A percentile compares a stretch with the other conserved stretches of the same genome.
These are phyloP conservation scores for Morpho deidamia DNA, from an alignment of 2,888 invertebrate genomes.

Conservation along the genomic window DNA sequence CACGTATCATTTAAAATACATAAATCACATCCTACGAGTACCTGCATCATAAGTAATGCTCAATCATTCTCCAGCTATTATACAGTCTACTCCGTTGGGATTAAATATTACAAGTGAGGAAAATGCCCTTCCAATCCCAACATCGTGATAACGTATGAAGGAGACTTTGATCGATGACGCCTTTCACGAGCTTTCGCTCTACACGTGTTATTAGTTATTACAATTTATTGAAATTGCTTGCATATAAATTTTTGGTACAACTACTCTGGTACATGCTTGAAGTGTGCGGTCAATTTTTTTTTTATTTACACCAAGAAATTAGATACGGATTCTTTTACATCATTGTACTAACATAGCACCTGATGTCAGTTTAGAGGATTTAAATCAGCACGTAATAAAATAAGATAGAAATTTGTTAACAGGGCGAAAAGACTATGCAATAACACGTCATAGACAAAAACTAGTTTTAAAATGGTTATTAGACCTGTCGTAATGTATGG, in stretches of 20 bases:
- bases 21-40: constrained; percentile 30
- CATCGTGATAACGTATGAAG: constrained; percentile 29
- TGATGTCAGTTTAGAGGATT: not conserved
- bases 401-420: too few relatives aligned
- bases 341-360: not conserved
- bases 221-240: constrained; percentile 1
- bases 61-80: constrained; percentile 47
- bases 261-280: too few relatives aligned
- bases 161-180: constrained; percentile 49
- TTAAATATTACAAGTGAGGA: constrained; percentile 44
- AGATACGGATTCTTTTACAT: too few relatives aligned
- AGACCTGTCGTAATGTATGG: too few relatives aligned
- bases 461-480: too few relatives aligned
- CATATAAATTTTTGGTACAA: too few relatives aligned
- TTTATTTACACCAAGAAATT: too few relatives aligned
- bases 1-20: constrained; percentile 21
- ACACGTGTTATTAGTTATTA: constrained; percentile 16
- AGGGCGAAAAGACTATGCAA: too few relatives aligned
- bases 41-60: constrained; percentile 34
- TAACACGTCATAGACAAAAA: too few relatives aligned
- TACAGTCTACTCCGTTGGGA: constrained; percentile 42
- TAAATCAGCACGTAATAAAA: too few relatives aligned
- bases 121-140: constrained; percentile 27
- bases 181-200: constrained; percentile 15
- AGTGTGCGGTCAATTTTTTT: too few relatives aligned